phyloP scores from a whole-genome alignment of 2,797 vertebrate species.

The Crocidura indochinensis region DNA sequence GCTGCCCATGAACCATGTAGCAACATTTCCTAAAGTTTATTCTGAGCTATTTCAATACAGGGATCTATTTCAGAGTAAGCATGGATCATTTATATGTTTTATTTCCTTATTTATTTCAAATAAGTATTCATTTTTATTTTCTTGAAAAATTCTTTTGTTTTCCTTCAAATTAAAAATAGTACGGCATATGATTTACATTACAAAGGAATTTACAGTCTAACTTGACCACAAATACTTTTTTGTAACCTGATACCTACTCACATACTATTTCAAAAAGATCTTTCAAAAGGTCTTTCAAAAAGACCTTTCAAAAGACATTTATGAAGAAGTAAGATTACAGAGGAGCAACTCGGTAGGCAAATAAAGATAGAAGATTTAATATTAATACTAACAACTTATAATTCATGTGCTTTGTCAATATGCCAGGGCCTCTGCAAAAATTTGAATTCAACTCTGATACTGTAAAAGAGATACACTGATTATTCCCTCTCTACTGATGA shows the following conservation, averaged over 20 bases:
- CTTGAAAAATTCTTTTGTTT: background rate
- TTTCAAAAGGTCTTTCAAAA: no score
- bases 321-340: background rate
- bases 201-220: background rate
- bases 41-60: background rate
- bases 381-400: constrained; percentile 22
- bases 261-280: background rate
- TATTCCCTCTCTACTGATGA: background rate
- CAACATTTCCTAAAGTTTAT: background rate
- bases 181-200: no score
- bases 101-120: background rate
- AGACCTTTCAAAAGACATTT: no score
- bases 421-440: background rate
- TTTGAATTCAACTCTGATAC: background rate
- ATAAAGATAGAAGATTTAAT: background rate
- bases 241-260: background rate
- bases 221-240: background rate
- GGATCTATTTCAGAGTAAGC: background rate
- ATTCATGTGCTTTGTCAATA: constrained; percentile 4
- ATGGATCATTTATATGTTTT: background rate
- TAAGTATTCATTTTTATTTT: constrained; percentile 5
- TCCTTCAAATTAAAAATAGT: background rate
- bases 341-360: background rate
- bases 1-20: background rate
- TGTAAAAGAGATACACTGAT: background rate